These are phyloP conservation scores for Zalophus californianus DNA, from an alignment of 2,797 vertebrate species.

Conservation along the genomic window DNA sequence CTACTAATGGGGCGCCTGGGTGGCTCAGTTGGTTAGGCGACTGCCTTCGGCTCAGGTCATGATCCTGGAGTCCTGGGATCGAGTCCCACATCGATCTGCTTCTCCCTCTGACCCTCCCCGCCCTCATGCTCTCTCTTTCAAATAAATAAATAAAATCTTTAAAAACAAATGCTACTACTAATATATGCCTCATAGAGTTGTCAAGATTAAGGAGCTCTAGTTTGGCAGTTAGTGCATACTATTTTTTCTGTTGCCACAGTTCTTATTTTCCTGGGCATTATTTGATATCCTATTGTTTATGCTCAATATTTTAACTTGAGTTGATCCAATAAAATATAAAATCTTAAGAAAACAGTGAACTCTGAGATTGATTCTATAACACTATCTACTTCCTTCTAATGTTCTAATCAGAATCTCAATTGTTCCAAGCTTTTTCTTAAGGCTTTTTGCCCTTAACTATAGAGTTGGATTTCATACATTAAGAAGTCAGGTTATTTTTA, in stretches of 20 bases:
- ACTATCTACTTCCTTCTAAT: neutral
- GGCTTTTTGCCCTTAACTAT: neutral
- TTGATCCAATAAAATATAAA: neutral
- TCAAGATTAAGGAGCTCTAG: neutral
- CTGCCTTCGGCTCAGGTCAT: no score
- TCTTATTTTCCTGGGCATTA: neutral
- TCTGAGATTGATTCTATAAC: neutral
- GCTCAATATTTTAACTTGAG: neutral
- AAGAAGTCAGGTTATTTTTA: neutral
- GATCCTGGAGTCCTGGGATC: no score
- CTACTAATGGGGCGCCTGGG: neutral
- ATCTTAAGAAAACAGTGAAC: slow-evolving; percentile 12
- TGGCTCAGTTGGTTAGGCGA: no score
- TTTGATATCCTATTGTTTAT: neutral
- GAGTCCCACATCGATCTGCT: no score
- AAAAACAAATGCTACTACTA: neutral
- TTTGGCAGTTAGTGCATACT: neutral
- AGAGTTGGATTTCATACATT: neutral
- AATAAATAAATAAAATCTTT: no score
- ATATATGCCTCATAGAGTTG: neutral
- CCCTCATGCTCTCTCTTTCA: no score
- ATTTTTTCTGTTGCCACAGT: neutral
- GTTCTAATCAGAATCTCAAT: neutral
- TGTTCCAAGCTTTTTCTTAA: neutral
- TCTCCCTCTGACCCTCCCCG: no score